A percentile compares a stretch with the other conserved stretches of the same genome.
Conservation (phyloP, 2,113 vertebrate genomes). For the Cebidichthys violaceus region DNA sequence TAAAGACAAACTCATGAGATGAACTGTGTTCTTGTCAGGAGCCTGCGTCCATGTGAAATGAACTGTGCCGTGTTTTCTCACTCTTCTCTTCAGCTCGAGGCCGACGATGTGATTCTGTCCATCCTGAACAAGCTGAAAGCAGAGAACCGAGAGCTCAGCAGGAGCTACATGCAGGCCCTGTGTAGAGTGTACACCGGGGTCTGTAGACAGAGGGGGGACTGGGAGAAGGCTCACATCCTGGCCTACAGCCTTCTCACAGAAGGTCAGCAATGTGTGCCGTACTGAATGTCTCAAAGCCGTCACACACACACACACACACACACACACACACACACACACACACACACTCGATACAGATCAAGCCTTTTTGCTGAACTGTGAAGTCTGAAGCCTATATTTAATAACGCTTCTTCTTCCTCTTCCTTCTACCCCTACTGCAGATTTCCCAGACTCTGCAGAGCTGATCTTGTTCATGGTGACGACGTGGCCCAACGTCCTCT, state of each 20-base stretch:
- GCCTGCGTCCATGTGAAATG: background rate
- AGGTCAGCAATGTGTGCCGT: constrained; percentile 78
- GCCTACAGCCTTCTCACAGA: constrained; percentile 92
- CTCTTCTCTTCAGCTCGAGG: constrained; percentile 73
- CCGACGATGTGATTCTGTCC: constrained; percentile 83
- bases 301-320: too few relatives aligned
- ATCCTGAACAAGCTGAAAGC: constrained; percentile 88
- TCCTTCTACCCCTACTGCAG: constrained; percentile 74
- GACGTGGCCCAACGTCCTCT: constrained; percentile 89
- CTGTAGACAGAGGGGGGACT: constrained; percentile 89
- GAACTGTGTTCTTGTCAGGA: background rate
- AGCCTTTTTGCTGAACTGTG: background rate
- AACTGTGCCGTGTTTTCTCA: background rate
- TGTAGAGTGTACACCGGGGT: constrained; percentile 92
- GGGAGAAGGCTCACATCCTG: constrained; percentile 90
- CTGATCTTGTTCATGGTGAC: constrained; percentile 90
- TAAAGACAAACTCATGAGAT: background rate
- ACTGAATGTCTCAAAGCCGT: background rate
- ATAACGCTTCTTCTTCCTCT: background rate
- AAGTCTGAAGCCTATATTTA: background rate
- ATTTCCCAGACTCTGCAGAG: constrained; percentile 89
- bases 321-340: background rate
- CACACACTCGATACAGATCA: background rate
- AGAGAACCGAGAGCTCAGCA: constrained; percentile 76
- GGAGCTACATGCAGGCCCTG: constrained; percentile 85